Base-by-base conservation (phyloP, 2,113 vertebrate genomes). In the Chaetops frenatus region DNA sequence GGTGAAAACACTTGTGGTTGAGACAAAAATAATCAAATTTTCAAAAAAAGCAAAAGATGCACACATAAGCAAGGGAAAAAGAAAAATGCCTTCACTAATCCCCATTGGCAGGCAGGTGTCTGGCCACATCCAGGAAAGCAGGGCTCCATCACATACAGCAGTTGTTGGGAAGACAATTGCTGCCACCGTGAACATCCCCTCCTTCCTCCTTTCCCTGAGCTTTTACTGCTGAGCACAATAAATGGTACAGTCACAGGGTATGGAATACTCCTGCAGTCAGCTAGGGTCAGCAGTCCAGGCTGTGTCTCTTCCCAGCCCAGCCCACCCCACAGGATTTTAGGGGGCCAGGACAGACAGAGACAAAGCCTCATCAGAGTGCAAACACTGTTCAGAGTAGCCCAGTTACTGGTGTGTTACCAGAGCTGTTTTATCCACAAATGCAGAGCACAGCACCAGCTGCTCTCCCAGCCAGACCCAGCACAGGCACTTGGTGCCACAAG, bases 51-150 rank as follows among this genome's bases (percentile, higher is more conserved):
- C 22, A 58, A 36, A 76, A 44, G 27, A 60, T 51, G 53, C 27
- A 44, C 0, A 0, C 1, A 0, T 76, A 77, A 58, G 31, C 25
- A 51, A n/a, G 13, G 13, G 23, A 47, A 50, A 69, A 65, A 57
- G 19, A 76, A 25, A 50, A 74, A 74, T n/a, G 35, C 4, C 45
- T 56, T 82, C 6, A 3, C 16, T 51, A 56, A 40, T 79, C 51
- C 56, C 76, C 25, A n/a, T 1, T 18, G 29, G 22, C 31, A 69
- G 25, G 28, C 35, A 94, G 50, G 36, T 42, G 15, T 47, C 45
- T 19, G 45, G 58, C 33, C 54, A 71, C 0, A 0, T n/a, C 15
- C 21, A 72, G 17, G 57, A 20, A 86, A 67, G 64, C 21, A 44
- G 27, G 51, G 20, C 31, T 83, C 71, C 72, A 76, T 47, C 31